These are phyloP conservation scores for Lycaena phlaeas DNA, from an alignment of 2,888 invertebrate genomes.

Conservation along the genomic window DNA sequence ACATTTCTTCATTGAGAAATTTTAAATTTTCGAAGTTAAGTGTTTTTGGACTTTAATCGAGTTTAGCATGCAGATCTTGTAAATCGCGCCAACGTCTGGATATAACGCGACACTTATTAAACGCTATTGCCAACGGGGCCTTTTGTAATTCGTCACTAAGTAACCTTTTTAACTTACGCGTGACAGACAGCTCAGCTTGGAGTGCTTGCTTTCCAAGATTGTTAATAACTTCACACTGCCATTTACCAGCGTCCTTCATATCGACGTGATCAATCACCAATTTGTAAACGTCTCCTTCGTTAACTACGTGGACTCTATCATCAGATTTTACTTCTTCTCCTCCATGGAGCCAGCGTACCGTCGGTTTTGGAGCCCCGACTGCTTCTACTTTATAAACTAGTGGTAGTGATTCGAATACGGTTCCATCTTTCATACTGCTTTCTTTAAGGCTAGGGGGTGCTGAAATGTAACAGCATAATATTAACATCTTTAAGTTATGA, in stretches of 20 bases:
- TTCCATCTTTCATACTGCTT: slow-evolving; percentile 81
- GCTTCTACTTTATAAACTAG: slow-evolving; percentile 85
- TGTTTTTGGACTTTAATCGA: no score
- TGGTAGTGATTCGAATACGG: slow-evolving; percentile 85
- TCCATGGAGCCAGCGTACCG: slow-evolving; percentile 84
- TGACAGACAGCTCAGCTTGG: slow-evolving; percentile 81
- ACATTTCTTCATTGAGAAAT: no score
- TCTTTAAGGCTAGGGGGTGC: slow-evolving; percentile 82
- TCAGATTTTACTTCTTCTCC: slow-evolving; percentile 80
- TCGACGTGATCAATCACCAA: slow-evolving; percentile 81
- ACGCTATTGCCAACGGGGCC: no score
- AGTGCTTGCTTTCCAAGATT: slow-evolving; percentile 84
- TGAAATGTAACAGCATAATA: slow-evolving; percentile 31
- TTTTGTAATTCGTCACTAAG: no score
- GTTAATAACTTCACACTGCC: slow-evolving; percentile 87
- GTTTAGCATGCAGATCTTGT: no score
- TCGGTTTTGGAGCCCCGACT: slow-evolving; percentile 83
- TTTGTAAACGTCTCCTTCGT: slow-evolving; percentile 80
- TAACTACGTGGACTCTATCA: slow-evolving; percentile 73
- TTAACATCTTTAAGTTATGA: neutral
- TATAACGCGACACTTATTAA: no score
- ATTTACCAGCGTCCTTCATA: slow-evolving; percentile 83
- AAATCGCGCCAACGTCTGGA: no score
- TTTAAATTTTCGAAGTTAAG: no score
- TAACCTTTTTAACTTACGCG: no score